Evolutionary conservation across 2,888 invertebrate genomes (phyloP), one percentile per base, ranked within the genome.

Genomic region (Sarcophaga caerulescens): DNA sequence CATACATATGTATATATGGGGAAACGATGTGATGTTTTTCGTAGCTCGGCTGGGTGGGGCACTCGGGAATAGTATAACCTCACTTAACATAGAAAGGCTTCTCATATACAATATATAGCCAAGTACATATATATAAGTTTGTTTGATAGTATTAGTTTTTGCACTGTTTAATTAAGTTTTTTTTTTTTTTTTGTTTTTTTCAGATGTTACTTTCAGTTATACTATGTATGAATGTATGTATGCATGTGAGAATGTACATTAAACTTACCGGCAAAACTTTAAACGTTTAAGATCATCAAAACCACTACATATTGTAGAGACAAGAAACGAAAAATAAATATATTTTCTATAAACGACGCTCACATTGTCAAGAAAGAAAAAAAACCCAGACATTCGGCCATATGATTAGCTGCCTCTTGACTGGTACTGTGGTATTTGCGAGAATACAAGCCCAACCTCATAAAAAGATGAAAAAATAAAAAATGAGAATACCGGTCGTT

Each of bases 251-350:
- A 65, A 44, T 63, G 52, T 25, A 65, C 17, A 84, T 52, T 21
- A 82, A 85, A 88, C 88, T 85, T 85, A 88, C 88, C 88, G 88
- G 88, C 88, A 83, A 86, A 86, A 75, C 57, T 60, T 69, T 85
- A 60, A 84, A 59, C 70, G 65, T 75, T 79, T 80, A 80, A 63
- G 81, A 84, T 81, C 71, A 79, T 71, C 71, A 76, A 25, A 73
- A 47, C 74, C 60, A 60, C 60, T 45, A n/a, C n/a, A n/a, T n/a
- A 19, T 4, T 45, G 35, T 59, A 77, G 52, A 63, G 10, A 84
- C 68, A 57, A 60, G n/a, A 82, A 17, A n/a, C 10, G 59, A 65
- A 19, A 77, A 44, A 59, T 23, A n/a, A 71, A 23, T 17, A 17
- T 52, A 14, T 52, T 14, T 52, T 52, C 17, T 52, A 17, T 52